phyloP scores from a whole-genome alignment of 2,113 vertebrate genomes.

The Platichthys flesus region DNA sequence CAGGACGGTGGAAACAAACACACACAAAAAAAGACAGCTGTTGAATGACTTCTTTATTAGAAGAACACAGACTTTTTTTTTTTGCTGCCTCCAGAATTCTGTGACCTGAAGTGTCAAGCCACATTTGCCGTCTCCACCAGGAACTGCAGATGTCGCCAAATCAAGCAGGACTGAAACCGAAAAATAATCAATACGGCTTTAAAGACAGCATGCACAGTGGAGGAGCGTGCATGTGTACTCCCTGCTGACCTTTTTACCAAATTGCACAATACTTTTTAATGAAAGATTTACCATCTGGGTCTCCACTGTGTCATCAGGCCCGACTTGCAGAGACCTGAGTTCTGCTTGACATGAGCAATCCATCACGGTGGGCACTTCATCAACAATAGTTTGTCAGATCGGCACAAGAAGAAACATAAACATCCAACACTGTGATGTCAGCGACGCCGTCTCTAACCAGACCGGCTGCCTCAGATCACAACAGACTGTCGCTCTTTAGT shows the following conservation, averaged over 20 bases:
- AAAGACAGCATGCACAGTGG: background rate
- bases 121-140: background rate
- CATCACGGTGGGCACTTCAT: constrained; percentile 8
- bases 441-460: background rate
- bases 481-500: constrained; percentile 11
- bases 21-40: background rate
- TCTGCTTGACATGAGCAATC: constrained; percentile 14
- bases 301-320: constrained; percentile 4
- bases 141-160: background rate
- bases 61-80: background rate
- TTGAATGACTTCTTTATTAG: background rate
- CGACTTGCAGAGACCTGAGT: constrained; percentile 11
- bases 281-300: constrained; percentile 32
- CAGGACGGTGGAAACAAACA: no score
- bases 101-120: background rate
- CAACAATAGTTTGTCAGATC: background rate
- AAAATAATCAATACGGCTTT: background rate
- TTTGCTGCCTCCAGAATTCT: background rate
- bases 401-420: background rate
- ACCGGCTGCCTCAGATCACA: constrained; percentile 7
- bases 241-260: constrained; percentile 28
- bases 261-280: constrained; percentile 21
- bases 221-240: background rate
- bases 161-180: background rate
- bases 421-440: constrained; percentile 16